A percentile compares a stretch with the other conserved stretches of the same genome.
These are phyloP conservation scores for Apantesis nais DNA, from an alignment of 2,888 invertebrate species.

Conservation along the genomic window DNA sequence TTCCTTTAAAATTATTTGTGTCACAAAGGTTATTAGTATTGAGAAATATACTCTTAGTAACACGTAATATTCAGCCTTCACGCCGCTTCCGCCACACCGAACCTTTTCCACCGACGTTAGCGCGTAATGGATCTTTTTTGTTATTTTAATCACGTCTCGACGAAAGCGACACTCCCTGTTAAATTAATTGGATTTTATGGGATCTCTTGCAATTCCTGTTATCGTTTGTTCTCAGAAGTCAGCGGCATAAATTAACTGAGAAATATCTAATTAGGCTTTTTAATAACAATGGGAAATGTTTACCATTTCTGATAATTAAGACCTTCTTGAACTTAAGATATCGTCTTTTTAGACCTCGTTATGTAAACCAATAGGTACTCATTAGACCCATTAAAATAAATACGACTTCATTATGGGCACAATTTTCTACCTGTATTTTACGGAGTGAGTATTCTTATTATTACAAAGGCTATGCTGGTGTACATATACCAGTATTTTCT, in stretches of 20 bases:
- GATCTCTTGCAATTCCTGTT: slow-evolving; percentile 62
- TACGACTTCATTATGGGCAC: not conserved
- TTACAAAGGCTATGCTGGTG: not conserved
- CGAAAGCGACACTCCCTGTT: slow-evolving; percentile 50
- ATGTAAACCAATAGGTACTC: not conserved
- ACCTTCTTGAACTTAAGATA: slow-evolving; percentile 18
- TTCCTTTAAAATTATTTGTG: not conserved
- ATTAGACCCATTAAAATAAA: not conserved
- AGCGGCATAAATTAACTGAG: slow-evolving; percentile 39
- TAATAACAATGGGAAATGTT: slow-evolving; percentile 29
- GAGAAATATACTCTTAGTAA: not conserved
- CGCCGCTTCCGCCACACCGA: slow-evolving; percentile 1
- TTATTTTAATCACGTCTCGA: slow-evolving; percentile 64
- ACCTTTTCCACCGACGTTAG: slow-evolving; percentile 34
- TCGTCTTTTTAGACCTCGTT: not conserved
- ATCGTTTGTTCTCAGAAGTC: slow-evolving; percentile 56
- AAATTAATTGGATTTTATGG: slow-evolving; percentile 75
- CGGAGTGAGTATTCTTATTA: not conserved
- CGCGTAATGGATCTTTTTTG: slow-evolving; percentile 58
- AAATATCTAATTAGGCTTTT: slow-evolving; percentile 41
- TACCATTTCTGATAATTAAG: slow-evolving; percentile 15
- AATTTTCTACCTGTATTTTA: not conserved
- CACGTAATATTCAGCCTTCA: slow-evolving; percentile 14
- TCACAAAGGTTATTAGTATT: not conserved
- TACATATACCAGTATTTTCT: slow-evolving; percentile 4